phyloP scores from a whole-genome alignment of 2,888 invertebrate genomes.

The Euplexia lucipara region DNA sequence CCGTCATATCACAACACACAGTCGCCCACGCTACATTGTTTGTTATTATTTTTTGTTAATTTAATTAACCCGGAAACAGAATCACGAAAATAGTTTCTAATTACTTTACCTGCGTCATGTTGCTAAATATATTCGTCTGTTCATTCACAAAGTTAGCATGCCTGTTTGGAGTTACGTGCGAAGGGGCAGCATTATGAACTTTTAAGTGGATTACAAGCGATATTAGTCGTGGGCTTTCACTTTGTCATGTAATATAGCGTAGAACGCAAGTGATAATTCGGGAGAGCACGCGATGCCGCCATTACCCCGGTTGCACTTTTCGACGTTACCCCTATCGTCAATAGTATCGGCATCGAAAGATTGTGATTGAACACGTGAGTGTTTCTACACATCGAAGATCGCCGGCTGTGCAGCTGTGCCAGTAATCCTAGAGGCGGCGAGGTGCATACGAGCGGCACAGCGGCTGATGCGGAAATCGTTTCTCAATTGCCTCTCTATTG shows the following conservation, averaged over 20 bases:
- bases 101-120: conserved; percentile 57
- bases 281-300: conserved; percentile 79
- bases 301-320: conserved; percentile 74
- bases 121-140: conserved; percentile 55
- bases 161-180: conserved; percentile 56
- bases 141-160: conserved; percentile 69
- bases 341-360: conserved; percentile 41
- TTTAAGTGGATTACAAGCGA: conserved; percentile 84
- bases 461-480: conserved; percentile 49
- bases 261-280: conserved; percentile 79
- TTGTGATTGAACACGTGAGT: conserved; percentile 45
- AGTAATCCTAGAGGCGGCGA: conserved; percentile 14
- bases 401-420: conserved; percentile 1
- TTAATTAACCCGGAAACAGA: conserved; percentile 18
- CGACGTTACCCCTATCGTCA: conserved; percentile 66
- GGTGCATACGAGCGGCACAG: conserved; percentile 12
- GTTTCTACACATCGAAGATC: conserved; percentile 13
- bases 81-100: conserved; percentile 52
- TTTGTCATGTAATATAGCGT: conserved; percentile 76
- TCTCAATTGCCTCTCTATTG: conserved; percentile 55
- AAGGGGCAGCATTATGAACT: conserved; percentile 71
- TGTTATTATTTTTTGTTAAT: conserved; percentile 9
- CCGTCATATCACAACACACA: background rate
- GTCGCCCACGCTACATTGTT: conserved; percentile 7
- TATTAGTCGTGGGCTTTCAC: conserved; percentile 81